Evolutionary conservation across 2,113 vertebrate species (phyloP), one percentile per base, ranked within the genome.

Genomic region (Pluvialis apricaria): DNA sequence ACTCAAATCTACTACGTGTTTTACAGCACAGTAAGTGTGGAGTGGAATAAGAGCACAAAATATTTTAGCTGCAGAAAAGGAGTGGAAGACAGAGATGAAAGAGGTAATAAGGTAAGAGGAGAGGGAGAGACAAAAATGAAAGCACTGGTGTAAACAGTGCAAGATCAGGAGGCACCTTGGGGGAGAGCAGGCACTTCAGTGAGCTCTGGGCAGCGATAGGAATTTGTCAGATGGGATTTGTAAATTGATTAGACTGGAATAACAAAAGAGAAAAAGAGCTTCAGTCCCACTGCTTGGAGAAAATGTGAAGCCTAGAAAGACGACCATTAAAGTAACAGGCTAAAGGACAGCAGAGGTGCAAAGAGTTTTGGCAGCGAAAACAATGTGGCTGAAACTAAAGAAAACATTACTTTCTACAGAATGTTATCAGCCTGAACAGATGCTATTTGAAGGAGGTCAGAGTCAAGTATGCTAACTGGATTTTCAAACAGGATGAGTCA

Each of bases 401-500:
- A 78, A 90, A 86, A 68, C 54, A 60, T 45, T 70, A 68, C 36
- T 83, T 88, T 66, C 90, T 79, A 83, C 28, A 81, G 69, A 94
- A 91, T 28, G 31, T 71, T 69, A 88, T 47, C 68, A 92, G 69
- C 40, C 49, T 81, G 58, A 82, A 75, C 38, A 86, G 76, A 81
- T 0, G 3, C 42, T 69, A 22, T 65, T 82, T 58, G 71, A 86
- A 80, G 52, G 82, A 82, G 86, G 90, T 89, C 73, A 95, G 78
- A 80, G 89, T 75, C 91, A 96, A 82, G 71, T 47, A 91, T 31
- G 58, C 60, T 90, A 93, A 91, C 73, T 86, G 82, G 82, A 92
- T 92, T 94, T 89, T 92, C 82, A 92, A 94, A 87, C 28, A 86
- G 79, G 60, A 81, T 92, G 80, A 94, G 55, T 94, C 83, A 92